Conservation (phyloP, 2,113 vertebrate genomes). For the Eidolon helvum region DNA sequence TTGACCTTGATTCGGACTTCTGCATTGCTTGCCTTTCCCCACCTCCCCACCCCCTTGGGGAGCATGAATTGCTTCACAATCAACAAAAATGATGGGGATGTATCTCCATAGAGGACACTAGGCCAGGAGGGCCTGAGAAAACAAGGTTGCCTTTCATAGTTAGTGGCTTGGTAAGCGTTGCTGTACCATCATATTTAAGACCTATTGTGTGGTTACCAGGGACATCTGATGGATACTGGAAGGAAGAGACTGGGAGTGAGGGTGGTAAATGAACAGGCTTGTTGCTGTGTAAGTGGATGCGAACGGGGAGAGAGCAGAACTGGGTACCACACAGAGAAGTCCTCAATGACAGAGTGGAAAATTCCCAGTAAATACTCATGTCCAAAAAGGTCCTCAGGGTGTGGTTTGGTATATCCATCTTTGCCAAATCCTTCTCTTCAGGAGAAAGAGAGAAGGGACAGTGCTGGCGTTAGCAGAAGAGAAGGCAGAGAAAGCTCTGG, state of each 20-base stretch:
- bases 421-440: neutral
- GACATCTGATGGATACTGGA: neutral
- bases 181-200: neutral
- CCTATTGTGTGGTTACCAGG: too few species aligned
- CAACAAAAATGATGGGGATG: neutral
- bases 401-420: neutral
- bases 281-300: neutral
- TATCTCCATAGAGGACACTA: neutral
- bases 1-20: neutral
- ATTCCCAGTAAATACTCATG: accelerated
- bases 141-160: neutral
- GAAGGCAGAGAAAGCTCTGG: neutral
- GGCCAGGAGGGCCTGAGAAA: neutral
- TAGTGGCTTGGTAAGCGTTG: neutral
- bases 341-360: neutral
- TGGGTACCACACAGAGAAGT: neutral
- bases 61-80: neutral
- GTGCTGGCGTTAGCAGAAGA: neutral
- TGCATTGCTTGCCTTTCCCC: neutral
- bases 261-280: neutral
- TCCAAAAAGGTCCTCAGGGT: too few species aligned
- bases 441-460: neutral
- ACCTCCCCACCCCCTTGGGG: neutral
- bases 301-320: too few species aligned
- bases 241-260: neutral